Base-by-base conservation (phyloP, 1,140 invertebrate genomes). In the Sesamia nonagrioides region DNA sequence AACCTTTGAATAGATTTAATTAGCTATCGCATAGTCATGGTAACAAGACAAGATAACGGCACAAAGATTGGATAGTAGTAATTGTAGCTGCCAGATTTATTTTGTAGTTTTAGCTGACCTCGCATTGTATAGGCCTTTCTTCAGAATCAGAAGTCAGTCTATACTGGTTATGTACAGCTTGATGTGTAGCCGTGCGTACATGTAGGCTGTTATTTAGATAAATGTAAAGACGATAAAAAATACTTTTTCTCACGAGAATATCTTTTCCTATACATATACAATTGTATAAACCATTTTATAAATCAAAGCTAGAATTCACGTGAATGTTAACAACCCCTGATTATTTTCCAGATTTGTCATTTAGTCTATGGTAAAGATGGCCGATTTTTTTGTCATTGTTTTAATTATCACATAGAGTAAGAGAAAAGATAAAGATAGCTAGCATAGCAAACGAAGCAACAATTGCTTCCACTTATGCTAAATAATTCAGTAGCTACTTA, bases 401-500 rank as follows among this genome's bases (percentile, higher is more conserved):
- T 71, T 6, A 15, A 54, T 37, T 33, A 35, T 9, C 2, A 17
- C 7, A 8, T 0, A 72, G n/a, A 52, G 21, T 40, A 11, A n/a
- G 37, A 42, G 37, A 18, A 4, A 63, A 21, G 40, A 42, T 18
- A 4, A 63, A 21, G 40, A 42, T 18, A 63, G 37, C 17, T n/a
- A 1, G 33, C 7, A 17, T 42, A 4, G 35, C 11, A 9, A 27
- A 21, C 35, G 56, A 60, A 60, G 56, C 56, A 60, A 60, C 60
- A 42, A 63, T 63, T 42, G 60, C 42, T 40, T 63, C 42, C 60
- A 56, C 50, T n/a, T 54, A 5, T 60, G 71, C 71, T 37, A 74
- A 74, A 74, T 74, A 5, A 74, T 45, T 60, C 21, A 60, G 21
- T 54, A n/a, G n/a, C n/a, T n/a, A n/a, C n/a, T n/a, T n/a, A 58